A percentile compares a stretch with the other conserved stretches of the same genome.
These are phyloP conservation scores for Furcula furcula DNA, from an alignment of 2,888 invertebrate species.

Conservation along the genomic window DNA sequence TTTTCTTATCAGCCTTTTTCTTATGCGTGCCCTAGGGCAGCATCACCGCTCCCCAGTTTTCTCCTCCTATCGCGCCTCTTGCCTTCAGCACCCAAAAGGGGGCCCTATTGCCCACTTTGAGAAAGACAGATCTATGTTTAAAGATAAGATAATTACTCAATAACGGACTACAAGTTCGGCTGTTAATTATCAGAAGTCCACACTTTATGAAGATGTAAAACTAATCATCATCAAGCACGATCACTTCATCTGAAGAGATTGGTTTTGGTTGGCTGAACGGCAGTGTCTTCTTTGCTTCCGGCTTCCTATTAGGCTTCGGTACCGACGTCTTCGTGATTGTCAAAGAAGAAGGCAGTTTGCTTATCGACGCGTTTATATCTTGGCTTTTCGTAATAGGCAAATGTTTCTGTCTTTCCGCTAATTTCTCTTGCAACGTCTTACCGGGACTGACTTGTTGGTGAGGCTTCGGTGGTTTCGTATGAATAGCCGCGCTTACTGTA, in stretches of 20 bases:
- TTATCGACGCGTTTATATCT: slow-evolving; percentile 64
- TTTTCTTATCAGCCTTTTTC: too few relatives aligned
- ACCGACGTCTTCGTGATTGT: slow-evolving; percentile 73
- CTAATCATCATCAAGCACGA: slow-evolving; percentile 73
- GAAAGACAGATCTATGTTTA: too few relatives aligned
- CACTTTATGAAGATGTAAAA: too few relatives aligned
- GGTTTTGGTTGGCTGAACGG: slow-evolving; percentile 56
- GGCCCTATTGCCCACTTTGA: too few relatives aligned
- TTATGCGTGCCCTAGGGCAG: too few relatives aligned
- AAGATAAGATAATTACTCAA: too few relatives aligned
- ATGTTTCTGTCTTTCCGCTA: slow-evolving; percentile 84
- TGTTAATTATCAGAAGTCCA: too few relatives aligned
- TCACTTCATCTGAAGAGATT: slow-evolving; percentile 64
- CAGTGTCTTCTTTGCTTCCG: slow-evolving; percentile 57
- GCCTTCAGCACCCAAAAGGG: too few relatives aligned
- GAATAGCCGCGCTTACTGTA: slow-evolving; percentile 47
- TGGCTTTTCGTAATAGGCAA: slow-evolving; percentile 47
- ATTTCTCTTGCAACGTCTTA: slow-evolving; percentile 86
- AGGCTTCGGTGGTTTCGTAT: slow-evolving; percentile 60
- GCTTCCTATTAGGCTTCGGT: slow-evolving; percentile 49
- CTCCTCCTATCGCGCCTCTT: too few relatives aligned
- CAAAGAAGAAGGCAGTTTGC: slow-evolving; percentile 75
- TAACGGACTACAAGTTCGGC: too few relatives aligned
- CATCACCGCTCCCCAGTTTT: too few relatives aligned
- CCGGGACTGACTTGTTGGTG: slow-evolving; percentile 78